Base-by-base conservation (phyloP, 64 coral and sea anemone genomes). In the Pocillopora damicornis region DNA sequence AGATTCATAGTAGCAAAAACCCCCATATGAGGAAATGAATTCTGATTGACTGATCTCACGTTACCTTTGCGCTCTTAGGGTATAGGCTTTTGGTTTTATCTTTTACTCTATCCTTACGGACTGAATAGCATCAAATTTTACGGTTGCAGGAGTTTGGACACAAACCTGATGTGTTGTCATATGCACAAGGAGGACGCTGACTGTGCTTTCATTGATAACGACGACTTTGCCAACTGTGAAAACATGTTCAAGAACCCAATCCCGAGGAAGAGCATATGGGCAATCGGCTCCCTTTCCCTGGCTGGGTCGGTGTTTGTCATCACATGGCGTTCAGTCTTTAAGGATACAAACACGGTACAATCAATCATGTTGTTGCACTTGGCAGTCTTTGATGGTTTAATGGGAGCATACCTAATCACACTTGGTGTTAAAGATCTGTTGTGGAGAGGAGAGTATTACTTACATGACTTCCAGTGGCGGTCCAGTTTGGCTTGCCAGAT, bases 401-500 rank as follows among this genome's bases (percentile, higher is more conserved):
- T 78, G 76, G 76, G 76, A 5, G 22, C 45, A 14, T 78, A 78
- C 22, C 36, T 78, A 42, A 15, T 78, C 9, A 78, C 76, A 23
- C 37, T 78, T 2, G 76, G 14, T 38, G 14, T 45, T 1, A 45
- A 78, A 17, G 76, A 78, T 78, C 37, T 78, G 7, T 12, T 78
- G 34, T 78, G 76, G 76, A 11, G 45, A n/a, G 34, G 34, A 38
- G 11, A 78, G 12, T 78, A 78, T 78, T 78, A 56, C 22, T 15
- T 56, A 26, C 76, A 78, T 78, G 36, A 78, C 76, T 45, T n/a
- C 57, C 1, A 78, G 37, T 78, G 76, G 76, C 13, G 76, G 45
- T n/a, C 76, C 5, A 38, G 76, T 2, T 15, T 78, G 37, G 6
- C 36, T 22, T 78, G 76, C 26, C 76, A 78, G 57, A 56, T 78